These are phyloP conservation scores for Arctocebus calabarensis DNA, from an alignment of 2,797 vertebrate genomes.

Conservation along the genomic window DNA sequence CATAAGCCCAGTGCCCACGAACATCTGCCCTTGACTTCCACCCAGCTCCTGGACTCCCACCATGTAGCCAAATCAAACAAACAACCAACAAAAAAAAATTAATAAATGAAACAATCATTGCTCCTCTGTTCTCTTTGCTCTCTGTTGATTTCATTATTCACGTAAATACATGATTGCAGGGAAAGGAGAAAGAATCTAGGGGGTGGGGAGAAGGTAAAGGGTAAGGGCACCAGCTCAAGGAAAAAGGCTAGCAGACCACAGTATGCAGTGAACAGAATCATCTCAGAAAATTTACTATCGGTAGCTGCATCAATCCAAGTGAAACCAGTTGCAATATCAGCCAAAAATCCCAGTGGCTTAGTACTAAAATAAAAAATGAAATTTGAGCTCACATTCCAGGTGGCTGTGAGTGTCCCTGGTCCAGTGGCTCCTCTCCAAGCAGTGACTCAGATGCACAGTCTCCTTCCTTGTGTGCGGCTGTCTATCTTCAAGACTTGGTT, in stretches of 20 bases:
- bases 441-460: not conserved
- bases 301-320: not conserved
- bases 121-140: not conserved
- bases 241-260: not conserved
- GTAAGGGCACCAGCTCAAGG: not conserved
- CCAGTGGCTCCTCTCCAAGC: not conserved
- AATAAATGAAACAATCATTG: not conserved
- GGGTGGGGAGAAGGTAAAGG: not conserved
- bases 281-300: not conserved
- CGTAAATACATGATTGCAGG: not conserved
- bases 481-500: not conserved
- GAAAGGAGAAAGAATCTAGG: not conserved
- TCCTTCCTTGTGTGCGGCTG: not conserved
- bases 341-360: not conserved
- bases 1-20: not conserved
- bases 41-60: not conserved
- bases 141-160: not conserved
- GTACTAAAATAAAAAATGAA: not conserved
- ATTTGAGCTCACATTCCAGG: not conserved
- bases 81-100: not conserved
- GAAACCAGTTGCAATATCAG: not conserved
- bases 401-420: not conserved
- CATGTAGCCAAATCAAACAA: not conserved
- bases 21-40: slow-evolving; percentile 12
- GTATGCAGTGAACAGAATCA: not conserved